Percentiles rank a stretch among this genome's conserved stretches.
Evolutionary conservation across 2,113 vertebrate genomes (phyloP).

Genomic region (Gasterosteus nipponicus): DNA sequence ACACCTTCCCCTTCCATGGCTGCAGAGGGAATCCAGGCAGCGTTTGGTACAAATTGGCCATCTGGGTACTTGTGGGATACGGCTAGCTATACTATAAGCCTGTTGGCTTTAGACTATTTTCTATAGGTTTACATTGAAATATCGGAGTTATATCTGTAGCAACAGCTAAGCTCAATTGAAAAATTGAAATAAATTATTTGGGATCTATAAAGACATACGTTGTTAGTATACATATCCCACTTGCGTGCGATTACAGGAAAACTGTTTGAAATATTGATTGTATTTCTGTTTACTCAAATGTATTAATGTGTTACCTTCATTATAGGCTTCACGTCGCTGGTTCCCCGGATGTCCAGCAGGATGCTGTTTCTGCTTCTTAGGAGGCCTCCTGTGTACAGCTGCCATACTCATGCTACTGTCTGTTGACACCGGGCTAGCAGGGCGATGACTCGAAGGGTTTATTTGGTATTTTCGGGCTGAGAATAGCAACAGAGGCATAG

Average conservation of each 20-base stretch:
- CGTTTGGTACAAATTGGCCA: constrained; percentile 49
- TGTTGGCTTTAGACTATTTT: not conserved
- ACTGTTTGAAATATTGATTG: not conserved
- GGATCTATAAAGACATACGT: not conserved
- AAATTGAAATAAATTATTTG: not conserved
- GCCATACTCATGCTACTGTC: constrained; percentile 97
- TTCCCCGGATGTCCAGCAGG: constrained; percentile 85
- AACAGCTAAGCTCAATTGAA: not conserved
- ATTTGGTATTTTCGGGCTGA: constrained; percentile 94
- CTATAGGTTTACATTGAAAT: no score
- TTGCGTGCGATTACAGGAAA: not conserved
- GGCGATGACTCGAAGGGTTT: constrained; percentile 87
- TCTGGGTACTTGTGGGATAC: constrained; percentile 44
- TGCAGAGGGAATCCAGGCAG: constrained; percentile 23
- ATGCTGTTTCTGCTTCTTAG: constrained; percentile 96
- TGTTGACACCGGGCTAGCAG: constrained; percentile 94
- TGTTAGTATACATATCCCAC: no score
- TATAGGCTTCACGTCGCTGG: constrained; percentile 92
- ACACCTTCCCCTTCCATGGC: constrained; percentile 29
- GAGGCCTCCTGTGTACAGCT: constrained; percentile 92
- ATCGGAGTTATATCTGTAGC: not conserved
- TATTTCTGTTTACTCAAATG: not conserved
- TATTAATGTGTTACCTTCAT: constrained; percentile 86
- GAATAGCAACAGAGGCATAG: constrained; percentile 1
- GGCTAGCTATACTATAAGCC: constrained; percentile 24